phyloP scores from a whole-genome alignment of 2,888 invertebrate species.

The Amphiduros pacificus region DNA sequence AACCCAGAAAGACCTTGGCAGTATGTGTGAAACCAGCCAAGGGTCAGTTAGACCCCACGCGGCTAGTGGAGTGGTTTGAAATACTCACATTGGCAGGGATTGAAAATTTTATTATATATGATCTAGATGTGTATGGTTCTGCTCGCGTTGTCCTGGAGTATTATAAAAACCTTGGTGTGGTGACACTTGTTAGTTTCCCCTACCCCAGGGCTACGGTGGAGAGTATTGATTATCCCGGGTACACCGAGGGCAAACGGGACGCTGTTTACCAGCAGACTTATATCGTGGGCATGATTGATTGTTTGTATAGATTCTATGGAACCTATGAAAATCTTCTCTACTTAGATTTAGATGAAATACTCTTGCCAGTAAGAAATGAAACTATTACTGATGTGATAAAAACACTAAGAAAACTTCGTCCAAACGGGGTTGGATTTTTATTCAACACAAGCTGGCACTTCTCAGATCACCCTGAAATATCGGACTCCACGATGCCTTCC shows the following conservation, averaged over 20 bases:
- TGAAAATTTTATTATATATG: constrained; percentile 18
- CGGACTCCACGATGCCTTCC: background rate
- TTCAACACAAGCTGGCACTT: constrained; percentile 24
- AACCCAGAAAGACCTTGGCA: constrained; percentile 1
- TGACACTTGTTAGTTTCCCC: constrained; percentile 19
- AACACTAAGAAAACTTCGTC: background rate
- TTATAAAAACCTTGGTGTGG: constrained; percentile 20
- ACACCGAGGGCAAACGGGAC: background rate
- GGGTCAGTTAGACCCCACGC: constrained; percentile 2
- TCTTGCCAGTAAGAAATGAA: constrained; percentile 8
- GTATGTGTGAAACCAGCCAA: constrained; percentile 22
- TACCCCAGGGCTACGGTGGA: constrained; percentile 14
- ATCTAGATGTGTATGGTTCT: constrained; percentile 17
- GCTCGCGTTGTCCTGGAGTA: constrained; percentile 17
- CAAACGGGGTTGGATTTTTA: constrained; percentile 5
- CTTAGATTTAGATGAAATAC: constrained; percentile 21
- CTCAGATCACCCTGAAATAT: constrained; percentile 9
- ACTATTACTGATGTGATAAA: background rate
- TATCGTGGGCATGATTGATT: constrained; percentile 23
- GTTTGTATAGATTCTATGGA: constrained; percentile 13
- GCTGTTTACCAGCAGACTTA: constrained; percentile 26
- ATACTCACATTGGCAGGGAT: constrained; percentile 13
- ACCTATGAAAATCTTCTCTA: constrained; percentile 11
- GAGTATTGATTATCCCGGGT: constrained; percentile 1
- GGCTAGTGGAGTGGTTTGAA: constrained; percentile 27